Conservation (phyloP, 2,113 vertebrate species). For the Neolamprologus hecqui region DNA sequence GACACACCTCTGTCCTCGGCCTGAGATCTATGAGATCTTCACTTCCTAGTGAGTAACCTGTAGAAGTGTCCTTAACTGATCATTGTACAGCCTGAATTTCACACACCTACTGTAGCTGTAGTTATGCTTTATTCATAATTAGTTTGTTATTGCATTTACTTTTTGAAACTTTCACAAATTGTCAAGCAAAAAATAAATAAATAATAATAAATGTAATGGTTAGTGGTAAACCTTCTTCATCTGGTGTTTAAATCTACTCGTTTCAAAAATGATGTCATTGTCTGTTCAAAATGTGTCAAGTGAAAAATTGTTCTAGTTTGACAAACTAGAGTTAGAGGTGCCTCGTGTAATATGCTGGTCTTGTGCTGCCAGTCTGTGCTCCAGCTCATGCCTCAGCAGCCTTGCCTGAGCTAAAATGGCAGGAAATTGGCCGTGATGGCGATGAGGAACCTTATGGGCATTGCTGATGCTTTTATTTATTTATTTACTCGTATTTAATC, state of each 20-base stretch:
- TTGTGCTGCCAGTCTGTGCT: neutral
- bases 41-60: slow-evolving; percentile 82
- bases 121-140: neutral
- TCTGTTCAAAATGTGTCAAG: neutral
- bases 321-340: neutral
- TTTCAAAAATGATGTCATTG: neutral
- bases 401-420: neutral
- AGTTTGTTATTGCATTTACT: neutral
- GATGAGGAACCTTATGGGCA: neutral
- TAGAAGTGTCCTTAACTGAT: neutral
- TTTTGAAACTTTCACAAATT: neutral
- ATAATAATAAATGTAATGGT: neutral
- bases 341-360: neutral
- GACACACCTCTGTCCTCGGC: slow-evolving; percentile 84
- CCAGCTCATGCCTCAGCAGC: neutral
- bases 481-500: neutral
- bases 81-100: neutral
- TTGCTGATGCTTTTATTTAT: neutral
- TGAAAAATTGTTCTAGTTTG: neutral
- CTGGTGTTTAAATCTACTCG: neutral
- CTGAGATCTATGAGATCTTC: slow-evolving; percentile 95
- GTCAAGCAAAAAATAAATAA: neutral
- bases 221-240: neutral
- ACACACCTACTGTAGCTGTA: neutral
- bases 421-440: neutral